Evolutionary conservation across 23 tunicate genomes (phyloP), one percentile per base, ranked within the genome.

Genomic region (Corella eumyota): DNA sequence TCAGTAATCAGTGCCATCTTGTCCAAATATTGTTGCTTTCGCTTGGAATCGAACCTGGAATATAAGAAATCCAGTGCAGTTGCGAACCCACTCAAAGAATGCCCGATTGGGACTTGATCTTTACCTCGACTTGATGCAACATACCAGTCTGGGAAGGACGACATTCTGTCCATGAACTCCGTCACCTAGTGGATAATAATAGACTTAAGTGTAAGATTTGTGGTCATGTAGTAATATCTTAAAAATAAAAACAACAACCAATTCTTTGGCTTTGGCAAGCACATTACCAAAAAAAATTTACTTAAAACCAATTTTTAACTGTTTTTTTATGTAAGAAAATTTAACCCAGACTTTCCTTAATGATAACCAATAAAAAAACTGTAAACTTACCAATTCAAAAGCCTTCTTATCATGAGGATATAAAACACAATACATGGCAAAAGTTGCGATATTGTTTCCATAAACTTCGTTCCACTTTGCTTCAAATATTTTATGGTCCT

Each of bases 401-500:
- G 81, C 66, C 25, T 64, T 25, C 23, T 32, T 33, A 30, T 81
- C 90, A 2, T 58, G 29, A 6, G 84, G 75, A 45, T 74, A 32
- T 21, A 81, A 50, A 2, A 56, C 50, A 47, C 80, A 58, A 32
- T 73, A 66, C 32, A 81, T 30, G n/a, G 90, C 72, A 28, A 67
- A 58, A 15, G 68, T 61, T 50, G 67, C 57, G 5, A 81, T 36
- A 37, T 46, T 65, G 45, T 81, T 81, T 34, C 90, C 90, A 51
- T 81, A 81, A 13, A 40, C 20, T 45, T 81, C 90, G 50, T 81
- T 81, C 90, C 90, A 81, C 0, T 33, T 30, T n/a, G 48, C 17
- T 0, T 37, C 48, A 56, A 81, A 81, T 22, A 23, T 40, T 23
- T 76, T 48, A 28, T 65, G 27, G 19, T 49, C 30, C 30, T 73